phyloP scores from a whole-genome alignment of 2,888 invertebrate genomes.

The Leucoptera coffeella region DNA sequence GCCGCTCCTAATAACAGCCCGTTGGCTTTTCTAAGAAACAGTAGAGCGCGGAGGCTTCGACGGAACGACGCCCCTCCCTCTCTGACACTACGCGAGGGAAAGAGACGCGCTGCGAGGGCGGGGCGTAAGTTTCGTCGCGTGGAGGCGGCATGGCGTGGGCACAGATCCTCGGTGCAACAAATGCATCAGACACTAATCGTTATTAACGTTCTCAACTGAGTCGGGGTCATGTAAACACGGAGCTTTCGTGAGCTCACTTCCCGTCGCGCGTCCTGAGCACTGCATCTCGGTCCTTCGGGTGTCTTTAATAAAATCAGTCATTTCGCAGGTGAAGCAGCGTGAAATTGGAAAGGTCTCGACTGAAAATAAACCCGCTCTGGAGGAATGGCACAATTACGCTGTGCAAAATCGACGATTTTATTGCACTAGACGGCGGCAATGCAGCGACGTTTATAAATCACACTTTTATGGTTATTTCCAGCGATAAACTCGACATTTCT shows the following conservation, averaged over 20 bases:
- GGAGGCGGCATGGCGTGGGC: conserved; percentile 31
- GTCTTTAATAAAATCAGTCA: not conserved
- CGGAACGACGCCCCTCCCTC: conserved; percentile 26
- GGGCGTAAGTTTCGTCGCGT: conserved; percentile 19
- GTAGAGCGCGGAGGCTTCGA: conserved; percentile 11
- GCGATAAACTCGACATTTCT: conserved; percentile 25
- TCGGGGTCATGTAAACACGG: conserved; percentile 4
- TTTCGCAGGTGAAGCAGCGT: not conserved
- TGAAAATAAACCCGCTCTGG: conserved; percentile 14
- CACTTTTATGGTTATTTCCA: conserved; percentile 33
- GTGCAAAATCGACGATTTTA: conserved; percentile 25
- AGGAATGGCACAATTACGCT: conserved; percentile 16
- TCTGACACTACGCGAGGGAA: conserved; percentile 15
- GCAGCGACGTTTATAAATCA: conserved; percentile 38
- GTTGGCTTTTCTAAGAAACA: conserved; percentile 47
- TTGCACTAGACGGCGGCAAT: conserved; percentile 22
- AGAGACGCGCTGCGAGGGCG: conserved; percentile 27
- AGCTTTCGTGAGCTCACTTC: too few relatives aligned
- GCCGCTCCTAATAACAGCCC: conserved; percentile 7
- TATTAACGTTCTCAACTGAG: conserved; percentile 16
- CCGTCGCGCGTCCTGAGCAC: too few relatives aligned
- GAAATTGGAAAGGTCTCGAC: not conserved
- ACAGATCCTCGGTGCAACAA: conserved; percentile 21
- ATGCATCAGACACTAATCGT: too few relatives aligned
- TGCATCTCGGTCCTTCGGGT: not conserved